phyloP scores from a whole-genome alignment of 2,113 vertebrate genomes.

The Oncorhynchus keta region DNA sequence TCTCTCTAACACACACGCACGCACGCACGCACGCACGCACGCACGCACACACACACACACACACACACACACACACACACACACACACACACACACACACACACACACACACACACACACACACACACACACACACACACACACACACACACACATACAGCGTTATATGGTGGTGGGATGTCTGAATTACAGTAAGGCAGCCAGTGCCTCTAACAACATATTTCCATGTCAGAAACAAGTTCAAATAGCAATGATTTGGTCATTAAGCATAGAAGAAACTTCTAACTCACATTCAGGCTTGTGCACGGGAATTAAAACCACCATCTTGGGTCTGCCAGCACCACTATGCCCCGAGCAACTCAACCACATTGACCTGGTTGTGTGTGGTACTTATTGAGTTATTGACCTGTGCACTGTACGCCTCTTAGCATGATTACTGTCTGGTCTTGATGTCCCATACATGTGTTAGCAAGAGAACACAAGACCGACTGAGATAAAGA shows the following conservation, averaged over 20 bases:
- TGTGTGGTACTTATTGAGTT: slow-evolving; percentile 52
- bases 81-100: slow-evolving; percentile 4
- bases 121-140: slow-evolving; percentile 9
- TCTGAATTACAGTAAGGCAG: slow-evolving; percentile 54
- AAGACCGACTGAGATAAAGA: slow-evolving; percentile 63
- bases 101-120: slow-evolving; percentile 4
- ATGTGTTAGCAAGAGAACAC: slow-evolving; percentile 60
- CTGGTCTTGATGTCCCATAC: slow-evolving; percentile 49
- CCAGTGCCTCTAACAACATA: slow-evolving; percentile 59
- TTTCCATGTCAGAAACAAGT: slow-evolving; percentile 51
- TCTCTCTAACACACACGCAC: too few relatives aligned
- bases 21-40: slow-evolving; percentile 13
- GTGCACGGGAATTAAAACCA: not conserved
- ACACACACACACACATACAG: slow-evolving; percentile 10
- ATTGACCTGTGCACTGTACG: slow-evolving; percentile 39
- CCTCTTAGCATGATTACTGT: slow-evolving; percentile 23
- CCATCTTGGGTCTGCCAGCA: slow-evolving; percentile 34
- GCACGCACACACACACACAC: slow-evolving; percentile 5
- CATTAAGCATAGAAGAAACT: slow-evolving; percentile 58
- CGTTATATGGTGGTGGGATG: slow-evolving; percentile 42
- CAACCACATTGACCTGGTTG: slow-evolving; percentile 14
- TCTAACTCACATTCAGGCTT: slow-evolving; percentile 63
- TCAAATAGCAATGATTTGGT: slow-evolving; percentile 42
- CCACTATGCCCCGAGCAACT: too few relatives aligned
- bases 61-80: not conserved